These are phyloP conservation scores for Drosophila sucinea DNA, from an alignment of 1,140 invertebrate species.

Conservation along the genomic window DNA sequence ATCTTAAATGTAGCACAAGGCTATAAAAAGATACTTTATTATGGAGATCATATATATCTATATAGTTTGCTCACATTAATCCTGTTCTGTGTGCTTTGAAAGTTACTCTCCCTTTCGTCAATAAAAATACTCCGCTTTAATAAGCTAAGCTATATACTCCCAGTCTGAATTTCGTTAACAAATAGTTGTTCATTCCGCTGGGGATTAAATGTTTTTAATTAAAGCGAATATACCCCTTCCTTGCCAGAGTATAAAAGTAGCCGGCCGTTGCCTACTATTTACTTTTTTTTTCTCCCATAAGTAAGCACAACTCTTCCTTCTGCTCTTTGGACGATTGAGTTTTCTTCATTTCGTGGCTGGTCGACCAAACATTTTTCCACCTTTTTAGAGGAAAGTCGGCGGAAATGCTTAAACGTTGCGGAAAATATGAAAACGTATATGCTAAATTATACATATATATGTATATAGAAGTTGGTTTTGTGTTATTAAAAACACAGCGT, in stretches of 20 bases:
- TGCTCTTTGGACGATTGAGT: constrained; percentile 55
- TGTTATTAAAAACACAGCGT: constrained; percentile 62
- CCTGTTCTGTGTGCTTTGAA: no score
- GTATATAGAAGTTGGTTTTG: constrained; percentile 32
- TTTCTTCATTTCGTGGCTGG: constrained; percentile 55
- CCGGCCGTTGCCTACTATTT: constrained; percentile 20
- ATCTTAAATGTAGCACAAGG: no score
- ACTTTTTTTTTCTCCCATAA: neutral
- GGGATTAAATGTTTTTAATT: no score
- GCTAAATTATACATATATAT: constrained; percentile 11
- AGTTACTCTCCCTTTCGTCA: no score
- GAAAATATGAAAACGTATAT: constrained; percentile 41
- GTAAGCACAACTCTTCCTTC: constrained; percentile 19
- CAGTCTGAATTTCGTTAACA: no score
- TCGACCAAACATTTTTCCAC: constrained; percentile 52
- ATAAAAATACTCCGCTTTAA: no score
- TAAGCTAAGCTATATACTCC: no score
- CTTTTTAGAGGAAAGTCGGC: constrained; percentile 23
- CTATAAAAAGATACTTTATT: no score
- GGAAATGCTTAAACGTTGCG: constrained; percentile 46
- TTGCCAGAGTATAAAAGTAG: neutral
- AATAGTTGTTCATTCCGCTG: no score
- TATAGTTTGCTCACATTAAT: no score
- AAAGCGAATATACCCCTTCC: neutral
- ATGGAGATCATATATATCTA: no score